Evolutionary conservation across 2,888 invertebrate species (phyloP), one percentile per base, ranked within the genome.

Genomic region (Eutolmus rufibarbis): DNA sequence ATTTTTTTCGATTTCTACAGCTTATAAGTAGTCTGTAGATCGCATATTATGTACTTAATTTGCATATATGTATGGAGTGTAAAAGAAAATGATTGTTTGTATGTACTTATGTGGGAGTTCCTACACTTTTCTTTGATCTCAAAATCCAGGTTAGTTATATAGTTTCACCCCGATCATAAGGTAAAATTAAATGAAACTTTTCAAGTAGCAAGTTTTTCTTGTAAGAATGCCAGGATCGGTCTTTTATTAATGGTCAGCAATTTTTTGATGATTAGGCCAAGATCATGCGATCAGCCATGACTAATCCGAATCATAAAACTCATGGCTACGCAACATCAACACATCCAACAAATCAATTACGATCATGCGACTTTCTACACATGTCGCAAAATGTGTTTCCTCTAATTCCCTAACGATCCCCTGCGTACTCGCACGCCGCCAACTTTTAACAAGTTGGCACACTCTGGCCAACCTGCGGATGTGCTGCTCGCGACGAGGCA

Each of bases 321-420:
- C 51, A 51, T n/a, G 16, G 12, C 66, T 28, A 23, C 23, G 23
- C 19, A 19, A 66, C 23, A 43, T 66, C 19, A 9, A 66, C 23
- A 43, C 19, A 56, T 14, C 40, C 28, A 43, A 88, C 74, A 86
- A 86, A 88, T 87, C 86, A 87, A 87, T 87, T 87, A 88, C 43
- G 82, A 51, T 37, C 79, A 81, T 56, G 81, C 14, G 87, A 86
- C 85, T 78, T 87, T 74, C 37, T 51, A 57, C 40, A 77, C 77
- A 81, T 87, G 88, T 87, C 82, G 88, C 74, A 76, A 40, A 57
- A 34, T 86, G 74, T 66, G 57, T 40, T 79, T 79, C 51, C 79
- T 46, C 79, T 79, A 79, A 79, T 79, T 79, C 74, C 82, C 76
- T 81, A 86, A 87, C 74, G 31, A 28, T 66, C 74, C 31, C 34